Percentiles rank a stretch among this genome's conserved stretches.
Conservation (phyloP, 2,888 invertebrate species). For the Drosophila lutescens region DNA sequence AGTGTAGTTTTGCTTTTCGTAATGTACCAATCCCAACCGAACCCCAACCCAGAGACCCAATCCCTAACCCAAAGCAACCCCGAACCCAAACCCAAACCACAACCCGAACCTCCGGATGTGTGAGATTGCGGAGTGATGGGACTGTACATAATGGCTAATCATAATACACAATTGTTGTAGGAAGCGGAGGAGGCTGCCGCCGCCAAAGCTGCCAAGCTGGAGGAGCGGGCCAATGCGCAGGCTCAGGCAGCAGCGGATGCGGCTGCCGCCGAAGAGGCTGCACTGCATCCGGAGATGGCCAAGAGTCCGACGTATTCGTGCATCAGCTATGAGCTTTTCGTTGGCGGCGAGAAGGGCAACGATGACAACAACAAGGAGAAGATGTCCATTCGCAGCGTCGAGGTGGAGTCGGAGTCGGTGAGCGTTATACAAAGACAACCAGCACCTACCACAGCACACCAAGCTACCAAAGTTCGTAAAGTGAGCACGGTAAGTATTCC, state of each 20-base stretch:
- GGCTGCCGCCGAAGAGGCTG: constrained; percentile 84
- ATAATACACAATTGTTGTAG: constrained; percentile 84
- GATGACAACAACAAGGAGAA: constrained; percentile 96
- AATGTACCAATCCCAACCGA: constrained; percentile 11
- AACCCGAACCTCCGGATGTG: constrained; percentile 7
- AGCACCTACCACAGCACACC: constrained; percentile 85
- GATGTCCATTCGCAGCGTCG: constrained; percentile 95
- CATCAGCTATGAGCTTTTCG: constrained; percentile 96
- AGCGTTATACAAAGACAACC: constrained; percentile 89
- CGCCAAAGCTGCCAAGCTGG: constrained; percentile 85
- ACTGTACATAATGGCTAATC: constrained; percentile 30
- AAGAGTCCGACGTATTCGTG: constrained; percentile 97
- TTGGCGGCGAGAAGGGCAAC: constrained; percentile 94
- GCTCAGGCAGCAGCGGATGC: constrained; percentile 86
- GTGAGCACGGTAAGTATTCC: constrained; percentile 94
- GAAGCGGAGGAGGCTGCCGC: constrained; percentile 94
- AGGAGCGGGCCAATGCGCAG: constrained; percentile 86
- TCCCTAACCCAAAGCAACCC: background rate
- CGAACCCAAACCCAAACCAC: background rate
- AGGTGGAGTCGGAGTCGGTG: constrained; percentile 95
- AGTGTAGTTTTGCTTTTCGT: constrained; percentile 33
- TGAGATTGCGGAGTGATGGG: constrained; percentile 17
- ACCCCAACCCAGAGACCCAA: background rate
- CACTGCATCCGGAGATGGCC: constrained; percentile 87
- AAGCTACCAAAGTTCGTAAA: constrained; percentile 91